phyloP scores from a whole-genome alignment of 1,140 invertebrate species.

The Hypsibius dujardini region DNA sequence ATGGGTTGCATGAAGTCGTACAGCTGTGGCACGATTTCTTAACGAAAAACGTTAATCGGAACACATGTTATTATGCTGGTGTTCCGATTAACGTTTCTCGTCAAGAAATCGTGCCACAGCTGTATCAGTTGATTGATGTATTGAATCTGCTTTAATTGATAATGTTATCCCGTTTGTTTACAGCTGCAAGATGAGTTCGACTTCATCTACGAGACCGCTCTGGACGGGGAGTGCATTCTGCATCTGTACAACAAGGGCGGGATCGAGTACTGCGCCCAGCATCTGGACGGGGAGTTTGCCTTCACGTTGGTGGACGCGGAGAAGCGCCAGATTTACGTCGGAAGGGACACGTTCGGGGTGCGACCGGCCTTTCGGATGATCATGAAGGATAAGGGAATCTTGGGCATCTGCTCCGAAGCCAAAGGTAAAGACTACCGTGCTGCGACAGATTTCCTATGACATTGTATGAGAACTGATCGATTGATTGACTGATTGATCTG shows the following conservation, averaged over 20 bases:
- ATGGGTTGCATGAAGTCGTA: no score
- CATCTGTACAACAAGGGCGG: constrained; percentile 34
- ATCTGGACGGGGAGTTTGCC: constrained; percentile 56
- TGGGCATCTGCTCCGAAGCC: constrained; percentile 34
- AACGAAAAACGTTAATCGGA: no score
- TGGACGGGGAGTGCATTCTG: constrained; percentile 36
- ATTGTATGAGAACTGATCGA: no score
- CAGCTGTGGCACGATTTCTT: no score
- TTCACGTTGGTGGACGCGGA: constrained; percentile 60
- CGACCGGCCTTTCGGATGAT: constrained; percentile 56
- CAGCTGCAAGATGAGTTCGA: constrained; percentile 29
- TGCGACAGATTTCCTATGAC: no score
- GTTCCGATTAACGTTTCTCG: background rate
- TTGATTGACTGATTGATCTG: no score
- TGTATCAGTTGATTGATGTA: background rate
- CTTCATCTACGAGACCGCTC: constrained; percentile 30
- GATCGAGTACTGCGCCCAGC: constrained; percentile 30
- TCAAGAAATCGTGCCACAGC: background rate
- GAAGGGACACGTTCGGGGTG: constrained; percentile 69
- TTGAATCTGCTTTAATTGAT: background rate
- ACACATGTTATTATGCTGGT: no score
- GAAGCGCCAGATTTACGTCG: constrained; percentile 49
- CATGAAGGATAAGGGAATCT: constrained; percentile 31
- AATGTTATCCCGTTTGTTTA: constrained; percentile 11
- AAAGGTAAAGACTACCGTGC: constrained; percentile 30